Conservation (phyloP, 2,888 invertebrate genomes). For the Taphrorychus bicolor region DNA sequence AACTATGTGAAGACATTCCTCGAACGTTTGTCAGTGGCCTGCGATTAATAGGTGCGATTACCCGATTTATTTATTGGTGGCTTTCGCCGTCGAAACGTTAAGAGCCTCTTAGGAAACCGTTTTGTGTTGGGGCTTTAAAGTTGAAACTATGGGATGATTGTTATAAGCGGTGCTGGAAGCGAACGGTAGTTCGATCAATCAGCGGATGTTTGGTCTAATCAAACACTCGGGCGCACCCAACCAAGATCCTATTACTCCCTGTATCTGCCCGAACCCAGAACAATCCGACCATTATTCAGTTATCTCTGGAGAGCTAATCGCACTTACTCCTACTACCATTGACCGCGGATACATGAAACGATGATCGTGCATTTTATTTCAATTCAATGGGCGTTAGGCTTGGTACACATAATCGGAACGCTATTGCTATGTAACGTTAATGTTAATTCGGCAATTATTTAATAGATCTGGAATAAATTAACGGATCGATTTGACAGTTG, state of each 20-base stretch:
- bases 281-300: background rate
- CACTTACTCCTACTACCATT: background rate
- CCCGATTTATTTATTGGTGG: conserved; percentile 41
- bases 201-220: background rate
- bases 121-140: background rate
- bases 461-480: conserved; percentile 38
- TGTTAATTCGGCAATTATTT: conserved; percentile 38
- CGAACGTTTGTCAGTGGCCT: conserved; percentile 37
- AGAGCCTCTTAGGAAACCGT: conserved; percentile 18
- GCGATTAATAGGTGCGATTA: conserved; percentile 42
- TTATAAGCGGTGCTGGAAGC: too few relatives aligned
- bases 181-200: background rate
- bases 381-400: conserved; percentile 23
- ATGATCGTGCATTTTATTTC: conserved; percentile 23
- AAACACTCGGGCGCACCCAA: background rate
- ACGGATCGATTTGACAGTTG: conserved; percentile 25
- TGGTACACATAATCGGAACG: conserved; percentile 7
- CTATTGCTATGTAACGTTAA: conserved; percentile 16
- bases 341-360: conserved; percentile 2
- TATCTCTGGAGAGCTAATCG: background rate
- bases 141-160: background rate
- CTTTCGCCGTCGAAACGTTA: conserved; percentile 26
- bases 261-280: background rate
- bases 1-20: conserved; percentile 39
- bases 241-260: background rate